Percentiles rank a stretch among this genome's conserved stretches.
These are phyloP conservation scores for Agraylea sexmaculata DNA, from an alignment of 1,140 invertebrate species.

Conservation along the genomic window DNA sequence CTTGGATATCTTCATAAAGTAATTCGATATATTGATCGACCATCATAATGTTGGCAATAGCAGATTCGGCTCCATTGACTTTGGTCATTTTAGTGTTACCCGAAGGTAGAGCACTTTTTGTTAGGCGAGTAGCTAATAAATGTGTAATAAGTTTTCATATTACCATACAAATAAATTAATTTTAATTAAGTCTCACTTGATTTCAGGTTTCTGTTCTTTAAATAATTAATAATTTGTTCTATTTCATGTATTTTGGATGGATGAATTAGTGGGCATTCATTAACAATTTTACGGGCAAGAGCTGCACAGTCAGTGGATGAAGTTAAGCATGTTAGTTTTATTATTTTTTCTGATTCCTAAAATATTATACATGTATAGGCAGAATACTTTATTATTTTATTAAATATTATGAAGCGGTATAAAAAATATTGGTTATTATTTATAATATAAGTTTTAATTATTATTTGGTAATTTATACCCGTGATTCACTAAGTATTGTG, in stretches of 20 bases:
- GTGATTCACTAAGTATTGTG: background rate
- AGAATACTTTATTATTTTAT: conserved; percentile 6
- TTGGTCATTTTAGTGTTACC: background rate
- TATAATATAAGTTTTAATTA: background rate
- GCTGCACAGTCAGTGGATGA: conserved; percentile 65
- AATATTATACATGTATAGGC: conserved; percentile 16
- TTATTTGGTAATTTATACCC: background rate
- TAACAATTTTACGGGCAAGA: conserved; percentile 76
- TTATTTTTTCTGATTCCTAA: conserved; percentile 69
- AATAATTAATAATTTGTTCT: conserved; percentile 83
- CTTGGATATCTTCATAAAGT: conserved; percentile 88
- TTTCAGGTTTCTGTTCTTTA: conserved; percentile 60
- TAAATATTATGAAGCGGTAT: conserved; percentile 5
- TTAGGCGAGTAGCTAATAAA: background rate
- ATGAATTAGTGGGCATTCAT: conserved; percentile 82
- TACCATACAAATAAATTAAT: conserved; percentile 3
- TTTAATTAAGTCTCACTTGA: conserved; percentile 22
- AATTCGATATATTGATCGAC: conserved; percentile 92
- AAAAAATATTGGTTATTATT: conserved; percentile 1
- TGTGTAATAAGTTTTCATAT: background rate
- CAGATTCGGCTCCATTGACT: conserved; percentile 25
- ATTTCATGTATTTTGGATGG: conserved; percentile 73
- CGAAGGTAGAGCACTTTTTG: conserved; percentile 3
- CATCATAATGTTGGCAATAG: conserved; percentile 59
- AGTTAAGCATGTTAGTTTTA: conserved; percentile 74